Percentiles rank a stretch among this genome's conserved stretches.
Conservation (phyloP, 1,140 invertebrate species). For the Drosophila sucinea region DNA sequence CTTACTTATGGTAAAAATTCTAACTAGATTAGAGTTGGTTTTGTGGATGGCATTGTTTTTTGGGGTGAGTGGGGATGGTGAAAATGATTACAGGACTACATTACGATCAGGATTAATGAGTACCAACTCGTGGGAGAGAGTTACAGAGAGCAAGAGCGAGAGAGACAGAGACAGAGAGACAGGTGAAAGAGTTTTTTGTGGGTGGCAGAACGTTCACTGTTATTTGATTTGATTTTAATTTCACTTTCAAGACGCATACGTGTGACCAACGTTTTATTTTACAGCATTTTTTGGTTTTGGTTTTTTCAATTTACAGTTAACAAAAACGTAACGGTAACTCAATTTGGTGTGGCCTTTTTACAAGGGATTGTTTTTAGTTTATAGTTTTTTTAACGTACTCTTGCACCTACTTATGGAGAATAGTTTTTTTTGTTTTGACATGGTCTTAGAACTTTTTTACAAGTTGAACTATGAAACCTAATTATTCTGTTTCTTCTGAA, state of each 20-base stretch:
- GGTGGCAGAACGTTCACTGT: conserved; percentile 33
- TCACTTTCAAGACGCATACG: conserved; percentile 25
- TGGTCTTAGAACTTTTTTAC: too few relatives aligned
- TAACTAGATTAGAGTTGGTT: background rate
- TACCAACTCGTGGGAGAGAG: background rate
- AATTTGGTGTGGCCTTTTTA: conserved; percentile 49
- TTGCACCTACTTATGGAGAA: background rate
- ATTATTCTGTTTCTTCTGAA: too few relatives aligned
- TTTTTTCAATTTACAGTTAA: conserved; percentile 41
- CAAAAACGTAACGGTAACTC: conserved; percentile 44
- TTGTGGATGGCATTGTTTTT: background rate
- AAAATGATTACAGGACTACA: conserved; percentile 1
- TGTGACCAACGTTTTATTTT: conserved; percentile 44
- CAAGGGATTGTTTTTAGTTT: conserved; percentile 39
- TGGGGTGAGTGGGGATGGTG: background rate
- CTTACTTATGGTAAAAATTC: background rate
- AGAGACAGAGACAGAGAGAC: background rate
- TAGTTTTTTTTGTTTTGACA: too few relatives aligned
- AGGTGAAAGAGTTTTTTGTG: conserved; percentile 7
- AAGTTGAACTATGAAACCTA: too few relatives aligned
- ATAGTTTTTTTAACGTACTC: background rate
- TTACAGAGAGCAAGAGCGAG: background rate
- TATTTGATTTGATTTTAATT: conserved; percentile 17
- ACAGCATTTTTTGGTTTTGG: conserved; percentile 39
- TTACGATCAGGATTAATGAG: conserved; percentile 1